phyloP scores from a whole-genome alignment of 92 coral and sea anemone species.

The Porites lobata region DNA sequence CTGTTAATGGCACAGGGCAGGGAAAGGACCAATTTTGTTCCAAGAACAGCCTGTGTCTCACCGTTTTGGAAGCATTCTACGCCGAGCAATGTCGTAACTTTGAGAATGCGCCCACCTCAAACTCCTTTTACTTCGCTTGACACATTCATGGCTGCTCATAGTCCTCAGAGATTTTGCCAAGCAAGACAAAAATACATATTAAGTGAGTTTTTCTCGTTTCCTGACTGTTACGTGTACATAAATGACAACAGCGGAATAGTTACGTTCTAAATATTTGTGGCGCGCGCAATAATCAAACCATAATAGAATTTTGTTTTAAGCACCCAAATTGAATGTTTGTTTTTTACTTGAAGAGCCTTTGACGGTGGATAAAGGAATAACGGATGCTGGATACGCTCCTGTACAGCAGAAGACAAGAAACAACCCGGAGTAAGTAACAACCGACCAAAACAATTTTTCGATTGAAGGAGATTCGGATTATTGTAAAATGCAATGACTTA shows the following conservation, averaged over 20 bases:
- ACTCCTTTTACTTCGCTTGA: constrained; percentile 90
- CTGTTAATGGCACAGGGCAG: constrained; percentile 84
- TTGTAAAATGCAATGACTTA: too few relatives aligned
- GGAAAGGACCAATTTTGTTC: constrained; percentile 69
- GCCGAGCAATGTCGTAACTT: constrained; percentile 79
- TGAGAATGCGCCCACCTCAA: constrained; percentile 87
- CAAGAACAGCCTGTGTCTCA: constrained; percentile 77
- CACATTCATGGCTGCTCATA: constrained; percentile 98
- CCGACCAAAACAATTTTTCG: not conserved
- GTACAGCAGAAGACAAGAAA: constrained; percentile 65
- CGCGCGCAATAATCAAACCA: not conserved
- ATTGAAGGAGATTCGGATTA: not conserved
- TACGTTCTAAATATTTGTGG: too few relatives aligned
- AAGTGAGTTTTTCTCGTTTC: constrained; percentile 66
- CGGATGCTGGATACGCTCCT: constrained; percentile 79
- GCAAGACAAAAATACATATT: constrained; percentile 92
- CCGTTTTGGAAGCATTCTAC: constrained; percentile 92
- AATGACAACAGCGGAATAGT: not conserved
- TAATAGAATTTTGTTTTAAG: not conserved
- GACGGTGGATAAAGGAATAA: constrained; percentile 82
- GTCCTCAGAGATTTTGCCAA: constrained; percentile 92
- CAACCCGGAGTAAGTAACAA: constrained; percentile 67
- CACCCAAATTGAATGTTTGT: constrained; percentile 5
- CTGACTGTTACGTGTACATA: not conserved
- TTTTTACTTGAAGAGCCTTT: constrained; percentile 80